phyloP scores from a whole-genome alignment of 2,797 vertebrate species.

The Sparidentex hasta region DNA sequence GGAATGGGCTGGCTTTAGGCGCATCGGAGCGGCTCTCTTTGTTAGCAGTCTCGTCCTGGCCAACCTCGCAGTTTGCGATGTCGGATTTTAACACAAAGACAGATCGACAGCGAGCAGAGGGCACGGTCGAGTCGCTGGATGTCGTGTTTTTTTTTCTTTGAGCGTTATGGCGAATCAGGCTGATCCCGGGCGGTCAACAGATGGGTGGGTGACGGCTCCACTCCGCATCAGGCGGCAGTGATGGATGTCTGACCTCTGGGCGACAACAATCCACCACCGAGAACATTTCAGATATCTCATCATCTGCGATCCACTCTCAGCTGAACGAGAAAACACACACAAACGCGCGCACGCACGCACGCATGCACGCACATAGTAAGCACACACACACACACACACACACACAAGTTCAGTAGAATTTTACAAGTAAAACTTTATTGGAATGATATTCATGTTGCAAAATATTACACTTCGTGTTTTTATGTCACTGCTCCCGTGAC shows the following conservation, averaged over 20 bases:
- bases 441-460: constrained; percentile 87
- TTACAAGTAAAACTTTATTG: constrained; percentile 89
- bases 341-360: too few species aligned
- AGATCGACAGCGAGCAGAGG: neutral
- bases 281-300: neutral
- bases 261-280: neutral
- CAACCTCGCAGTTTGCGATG: neutral
- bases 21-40: constrained; percentile 59
- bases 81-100: constrained; percentile 2
- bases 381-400: neutral
- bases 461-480: constrained; percentile 83
- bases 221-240: constrained; percentile 45
- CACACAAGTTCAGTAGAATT: constrained; percentile 62
- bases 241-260: constrained; percentile 52
- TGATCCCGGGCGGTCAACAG: constrained; percentile 50
- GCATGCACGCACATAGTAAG: neutral
- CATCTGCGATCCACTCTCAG: neutral
- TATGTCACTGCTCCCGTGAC: constrained; percentile 71
- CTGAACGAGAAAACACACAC: neutral
- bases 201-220: constrained; percentile 48
- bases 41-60: constrained; percentile 47
- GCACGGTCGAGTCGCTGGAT: neutral
- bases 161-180: constrained; percentile 4
- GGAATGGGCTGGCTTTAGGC: constrained; percentile 55
- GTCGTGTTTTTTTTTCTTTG: constrained; percentile 16